Percentiles rank a stretch among this genome's conserved stretches.
phyloP scores from a whole-genome alignment of 2,888 invertebrate species.

The Ypsolopha sequella region DNA sequence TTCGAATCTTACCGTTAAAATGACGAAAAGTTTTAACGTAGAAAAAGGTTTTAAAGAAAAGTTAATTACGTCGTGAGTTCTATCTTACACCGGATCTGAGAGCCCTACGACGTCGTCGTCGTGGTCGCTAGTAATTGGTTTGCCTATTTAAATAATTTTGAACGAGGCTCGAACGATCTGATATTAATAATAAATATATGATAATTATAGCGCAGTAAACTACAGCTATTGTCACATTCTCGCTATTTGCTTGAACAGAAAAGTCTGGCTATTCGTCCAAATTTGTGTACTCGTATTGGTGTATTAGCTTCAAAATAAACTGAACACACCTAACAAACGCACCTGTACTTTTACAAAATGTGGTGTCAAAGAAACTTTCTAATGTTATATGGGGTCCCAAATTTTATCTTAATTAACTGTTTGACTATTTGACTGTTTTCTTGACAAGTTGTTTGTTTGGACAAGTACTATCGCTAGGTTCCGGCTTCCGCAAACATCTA shows the following conservation, averaged over 20 bases:
- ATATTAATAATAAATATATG: constrained; percentile 26
- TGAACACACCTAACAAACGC: too few relatives aligned
- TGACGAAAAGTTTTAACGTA: constrained; percentile 30
- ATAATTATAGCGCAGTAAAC: constrained; percentile 13
- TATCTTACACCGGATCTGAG: constrained; percentile 30
- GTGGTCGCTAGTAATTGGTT: constrained; percentile 40
- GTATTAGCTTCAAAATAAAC: too few relatives aligned
- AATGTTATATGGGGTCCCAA: too few relatives aligned
- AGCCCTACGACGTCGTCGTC: constrained; percentile 32
- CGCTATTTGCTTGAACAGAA: constrained; percentile 4
- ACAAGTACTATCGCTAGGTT: too few relatives aligned
- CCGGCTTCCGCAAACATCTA: too few relatives aligned
- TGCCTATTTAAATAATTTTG: constrained; percentile 50
- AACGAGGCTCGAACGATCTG: constrained; percentile 21
- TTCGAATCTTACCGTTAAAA: constrained; percentile 37
- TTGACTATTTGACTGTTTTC: too few relatives aligned
- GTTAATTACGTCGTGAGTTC: constrained; percentile 47
- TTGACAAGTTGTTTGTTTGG: too few relatives aligned
- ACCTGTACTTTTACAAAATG: too few relatives aligned
- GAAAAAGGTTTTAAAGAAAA: constrained; percentile 24
- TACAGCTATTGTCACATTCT: constrained; percentile 12
- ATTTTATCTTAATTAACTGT: too few relatives aligned
- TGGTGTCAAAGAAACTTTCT: too few relatives aligned
- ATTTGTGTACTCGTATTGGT: too few relatives aligned
- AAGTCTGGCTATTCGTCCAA: neutral